Evolutionary conservation across 1,140 invertebrate genomes (phyloP).

Genomic region (Drosophila kohkoa): DNA sequence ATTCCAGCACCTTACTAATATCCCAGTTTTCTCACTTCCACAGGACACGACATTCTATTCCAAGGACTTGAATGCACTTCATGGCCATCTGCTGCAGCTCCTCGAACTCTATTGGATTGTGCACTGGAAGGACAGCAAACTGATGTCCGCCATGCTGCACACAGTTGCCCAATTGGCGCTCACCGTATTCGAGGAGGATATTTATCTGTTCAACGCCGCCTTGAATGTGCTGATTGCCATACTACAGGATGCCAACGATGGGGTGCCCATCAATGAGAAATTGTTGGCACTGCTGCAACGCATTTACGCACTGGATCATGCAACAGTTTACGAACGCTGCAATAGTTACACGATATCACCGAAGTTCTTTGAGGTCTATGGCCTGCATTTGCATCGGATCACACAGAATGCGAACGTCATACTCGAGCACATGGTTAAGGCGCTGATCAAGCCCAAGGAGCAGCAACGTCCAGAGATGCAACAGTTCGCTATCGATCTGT

Average conservation of each 20-base stretch:
- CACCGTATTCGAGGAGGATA: constrained; percentile 2
- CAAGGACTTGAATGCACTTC: constrained; percentile 29
- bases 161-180: constrained; percentile 17
- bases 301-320: constrained; percentile 35
- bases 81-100: constrained; percentile 43
- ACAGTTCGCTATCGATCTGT: constrained; percentile 50
- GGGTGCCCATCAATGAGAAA: not conserved
- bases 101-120: constrained; percentile 33
- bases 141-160: constrained; percentile 26
- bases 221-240: constrained; percentile 42
- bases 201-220: constrained; percentile 85
- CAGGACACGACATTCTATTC: not conserved
- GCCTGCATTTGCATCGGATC: constrained; percentile 59
- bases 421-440: constrained; percentile 28
- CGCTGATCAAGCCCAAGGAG: not conserved
- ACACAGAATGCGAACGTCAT: constrained; percentile 4
- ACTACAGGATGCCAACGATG: constrained; percentile 31
- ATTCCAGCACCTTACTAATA: no score
- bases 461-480: not conserved
- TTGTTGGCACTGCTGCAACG: not conserved
- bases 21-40: not conserved
- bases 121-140: constrained; percentile 19
- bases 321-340: constrained; percentile 21
- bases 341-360: constrained; percentile 28
- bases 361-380: constrained; percentile 48